Percentiles rank a stretch among this genome's conserved stretches.
Conservation (phyloP, 1,140 invertebrate species). For the Drosophila setifemur region DNA sequence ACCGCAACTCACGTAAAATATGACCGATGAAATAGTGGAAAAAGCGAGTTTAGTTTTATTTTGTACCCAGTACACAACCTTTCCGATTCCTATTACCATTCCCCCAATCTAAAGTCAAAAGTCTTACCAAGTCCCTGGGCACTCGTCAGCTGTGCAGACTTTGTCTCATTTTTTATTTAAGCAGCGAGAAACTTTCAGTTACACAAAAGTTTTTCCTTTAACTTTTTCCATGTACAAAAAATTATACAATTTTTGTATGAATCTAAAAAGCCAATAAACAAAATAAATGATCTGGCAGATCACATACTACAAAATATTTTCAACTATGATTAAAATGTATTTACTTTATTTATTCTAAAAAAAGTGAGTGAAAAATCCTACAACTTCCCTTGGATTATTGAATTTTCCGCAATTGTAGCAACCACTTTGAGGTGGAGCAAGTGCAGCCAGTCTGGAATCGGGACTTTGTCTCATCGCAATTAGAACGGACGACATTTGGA, state of each 20-base stretch:
- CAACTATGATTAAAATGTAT: too few species aligned
- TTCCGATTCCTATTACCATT: too few species aligned
- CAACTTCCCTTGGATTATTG: too few species aligned
- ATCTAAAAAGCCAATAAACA: too few species aligned
- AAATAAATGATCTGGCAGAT: too few species aligned
- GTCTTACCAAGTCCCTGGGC: slow-evolving; percentile 39
- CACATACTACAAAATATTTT: too few species aligned
- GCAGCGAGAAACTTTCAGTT: slow-evolving; percentile 17
- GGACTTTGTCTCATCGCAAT: slow-evolving; percentile 29
- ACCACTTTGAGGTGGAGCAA: background rate
- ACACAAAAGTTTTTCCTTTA: slow-evolving; percentile 38
- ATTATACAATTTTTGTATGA: too few species aligned
- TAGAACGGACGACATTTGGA: slow-evolving; percentile 32
- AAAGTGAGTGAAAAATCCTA: too few species aligned
- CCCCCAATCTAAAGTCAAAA: slow-evolving; percentile 45
- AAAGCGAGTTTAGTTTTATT: slow-evolving; percentile 62
- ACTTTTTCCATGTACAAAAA: background rate
- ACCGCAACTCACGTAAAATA: slow-evolving; percentile 53
- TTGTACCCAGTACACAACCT: too few species aligned
- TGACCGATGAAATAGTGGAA: slow-evolving; percentile 62
- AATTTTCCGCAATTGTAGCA: background rate
- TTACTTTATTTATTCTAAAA: too few species aligned
- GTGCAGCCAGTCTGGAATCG: background rate
- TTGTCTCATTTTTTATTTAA: slow-evolving; percentile 64
- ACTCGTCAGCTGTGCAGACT: slow-evolving; percentile 57